Conservation (phyloP, 1,140 invertebrate genomes). For the Diabrotica virgifera region DNA sequence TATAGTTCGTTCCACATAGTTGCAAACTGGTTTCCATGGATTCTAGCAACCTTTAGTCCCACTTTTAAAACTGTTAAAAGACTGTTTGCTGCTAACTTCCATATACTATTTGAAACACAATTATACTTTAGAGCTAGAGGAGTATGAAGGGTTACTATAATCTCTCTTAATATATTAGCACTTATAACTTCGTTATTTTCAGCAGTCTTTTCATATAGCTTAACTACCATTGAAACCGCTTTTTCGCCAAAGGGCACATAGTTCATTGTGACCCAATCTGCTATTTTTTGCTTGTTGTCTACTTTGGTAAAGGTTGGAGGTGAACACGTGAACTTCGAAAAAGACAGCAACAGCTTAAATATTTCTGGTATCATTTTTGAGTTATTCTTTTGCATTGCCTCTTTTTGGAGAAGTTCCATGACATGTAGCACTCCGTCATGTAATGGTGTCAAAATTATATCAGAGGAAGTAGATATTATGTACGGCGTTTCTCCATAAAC, state of each 20-base stretch:
- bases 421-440: conserved; percentile 77
- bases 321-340: conserved; percentile 70
- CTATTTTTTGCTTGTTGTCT: conserved; percentile 53
- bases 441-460: conserved; percentile 73
- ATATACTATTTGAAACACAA: conserved; percentile 77
- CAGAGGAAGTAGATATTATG: conserved; percentile 69
- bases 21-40: conserved; percentile 66
- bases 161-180: conserved; percentile 71
- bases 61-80: conserved; percentile 76
- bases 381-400: conserved; percentile 64
- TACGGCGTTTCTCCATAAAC: conserved; percentile 81
- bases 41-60: conserved; percentile 83
- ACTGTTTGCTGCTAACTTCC: conserved; percentile 81
- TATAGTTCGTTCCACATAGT: conserved; percentile 84
- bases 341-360: conserved; percentile 75
- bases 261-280: conserved; percentile 80
- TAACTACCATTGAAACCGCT: conserved; percentile 76
- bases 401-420: conserved; percentile 78
- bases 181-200: conserved; percentile 71
- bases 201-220: conserved; percentile 79
- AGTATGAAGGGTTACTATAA: conserved; percentile 71
- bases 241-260: conserved; percentile 87
- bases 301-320: conserved; percentile 64
- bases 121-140: conserved; percentile 81
- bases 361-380: conserved; percentile 73